These are phyloP conservation scores for Paedocypris micromegethes DNA, from an alignment of 2,797 vertebrate species.

Conservation along the genomic window DNA sequence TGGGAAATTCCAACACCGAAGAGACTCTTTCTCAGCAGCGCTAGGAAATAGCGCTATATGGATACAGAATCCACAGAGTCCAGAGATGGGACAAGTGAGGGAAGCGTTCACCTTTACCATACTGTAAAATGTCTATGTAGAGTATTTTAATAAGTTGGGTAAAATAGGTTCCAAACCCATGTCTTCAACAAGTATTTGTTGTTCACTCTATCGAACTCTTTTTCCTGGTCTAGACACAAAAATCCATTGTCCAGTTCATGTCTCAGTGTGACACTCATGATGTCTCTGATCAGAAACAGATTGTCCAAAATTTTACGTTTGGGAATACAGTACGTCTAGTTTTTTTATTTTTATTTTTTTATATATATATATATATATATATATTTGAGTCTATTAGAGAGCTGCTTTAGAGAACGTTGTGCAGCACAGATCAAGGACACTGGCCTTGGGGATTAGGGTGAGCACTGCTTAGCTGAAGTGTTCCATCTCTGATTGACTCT, in stretches of 20 bases:
- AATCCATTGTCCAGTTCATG: background rate
- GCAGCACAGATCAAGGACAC: constrained; percentile 3
- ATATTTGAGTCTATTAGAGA: too few relatives aligned
- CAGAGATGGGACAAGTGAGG: background rate
- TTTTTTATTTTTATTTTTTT: background rate
- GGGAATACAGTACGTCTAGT: constrained; percentile 1
- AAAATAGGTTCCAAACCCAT: background rate
- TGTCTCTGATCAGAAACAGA: constrained; percentile 1
- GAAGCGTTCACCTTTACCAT: constrained; percentile 2
- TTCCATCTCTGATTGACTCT: background rate
- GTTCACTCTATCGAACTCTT: too few relatives aligned
- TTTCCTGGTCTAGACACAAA: background rate
- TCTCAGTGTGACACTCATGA: background rate
- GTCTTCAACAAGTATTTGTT: background rate
- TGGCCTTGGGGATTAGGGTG: background rate
- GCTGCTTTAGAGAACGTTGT: constrained; percentile 1
- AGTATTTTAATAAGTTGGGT: background rate
- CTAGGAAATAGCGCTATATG: background rate
- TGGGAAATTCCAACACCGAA: background rate
- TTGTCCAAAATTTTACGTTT: constrained; percentile 1
- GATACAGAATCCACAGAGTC: background rate
- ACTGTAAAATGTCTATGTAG: background rate
- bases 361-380: too few relatives aligned
- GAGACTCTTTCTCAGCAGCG: background rate
- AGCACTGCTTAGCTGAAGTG: background rate